These are phyloP conservation scores for Callinectes sapidus DNA, from an alignment of 2,888 invertebrate genomes.

Conservation along the genomic window DNA sequence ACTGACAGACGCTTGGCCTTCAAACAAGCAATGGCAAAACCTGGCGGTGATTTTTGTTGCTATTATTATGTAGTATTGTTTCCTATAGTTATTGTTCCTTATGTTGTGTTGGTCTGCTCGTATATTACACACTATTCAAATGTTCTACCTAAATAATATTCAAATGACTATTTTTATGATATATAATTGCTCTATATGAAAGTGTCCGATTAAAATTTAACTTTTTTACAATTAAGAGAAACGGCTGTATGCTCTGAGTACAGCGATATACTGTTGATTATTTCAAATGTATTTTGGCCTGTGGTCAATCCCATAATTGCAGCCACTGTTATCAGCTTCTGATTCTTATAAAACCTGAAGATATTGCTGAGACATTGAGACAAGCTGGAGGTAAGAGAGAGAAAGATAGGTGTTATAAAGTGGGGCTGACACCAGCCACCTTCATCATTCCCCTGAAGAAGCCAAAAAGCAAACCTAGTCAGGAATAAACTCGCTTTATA, in stretches of 20 bases:
- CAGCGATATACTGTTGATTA: background rate
- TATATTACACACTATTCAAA: conserved; percentile 18
- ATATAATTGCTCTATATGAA: background rate
- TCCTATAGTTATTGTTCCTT: background rate
- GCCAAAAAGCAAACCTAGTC: background rate
- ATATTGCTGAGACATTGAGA: background rate
- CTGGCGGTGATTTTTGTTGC: background rate
- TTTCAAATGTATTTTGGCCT: conserved; percentile 6
- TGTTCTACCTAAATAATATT: background rate
- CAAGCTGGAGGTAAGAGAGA: background rate
- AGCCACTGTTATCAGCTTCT: conserved; percentile 2
- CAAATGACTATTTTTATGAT: conserved; percentile 9
- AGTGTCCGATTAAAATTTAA: background rate
- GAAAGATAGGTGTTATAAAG: no score
- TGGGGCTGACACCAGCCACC: no score
- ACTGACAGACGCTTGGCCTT: background rate
- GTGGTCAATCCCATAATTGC: conserved; percentile 2
- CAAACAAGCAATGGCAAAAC: background rate
- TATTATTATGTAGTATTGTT: background rate
- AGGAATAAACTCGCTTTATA: no score
- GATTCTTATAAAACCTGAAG: background rate
- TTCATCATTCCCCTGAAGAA: background rate
- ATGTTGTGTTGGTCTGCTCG: background rate
- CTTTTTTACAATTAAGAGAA: background rate
- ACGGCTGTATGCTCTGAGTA: background rate